Base-by-base conservation (phyloP, 2,113 vertebrate genomes). In the Etia nguti region DNA sequence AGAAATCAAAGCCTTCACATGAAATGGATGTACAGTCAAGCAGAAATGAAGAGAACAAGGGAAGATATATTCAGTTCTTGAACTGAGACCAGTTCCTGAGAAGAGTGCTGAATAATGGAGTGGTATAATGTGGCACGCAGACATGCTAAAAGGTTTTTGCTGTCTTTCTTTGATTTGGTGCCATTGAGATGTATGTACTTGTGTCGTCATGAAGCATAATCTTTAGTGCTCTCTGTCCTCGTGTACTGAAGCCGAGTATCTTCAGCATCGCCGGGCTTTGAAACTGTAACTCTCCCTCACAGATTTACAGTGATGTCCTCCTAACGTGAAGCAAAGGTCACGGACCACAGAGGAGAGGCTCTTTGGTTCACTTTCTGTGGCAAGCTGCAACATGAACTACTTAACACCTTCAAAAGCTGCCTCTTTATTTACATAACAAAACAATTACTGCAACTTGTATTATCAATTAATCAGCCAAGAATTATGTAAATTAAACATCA, bases 101-200 rank as follows among this genome's bases (percentile, higher is more conserved):
- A 59, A 9, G 52, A 16, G 60, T 41, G 83, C 68, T 95, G 88
- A 96, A 96, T 96, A 95, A 96, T 95, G 88, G 80, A 96, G 90
- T 12, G 20, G 52, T 7, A 22, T 81, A 84, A 81, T 13, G 86
- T 82, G 86, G 79, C 81, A 86, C 8, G 48, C 70, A 88, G 82
- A 90, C 85, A 70, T 36, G 56, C 79, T 96, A 95, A 96, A 96
- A 96, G 94, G 90, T 22, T 95, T 97, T 94, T 31, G 56, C 87
- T 96, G 95, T 96, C 90, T 86, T 83, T 89, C 84, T 92, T 31
- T 89, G 83, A 93, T 93, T 88, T 50, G 77, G 80, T 88, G 84
- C 79, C 87, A 86, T 52, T 31, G 82, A 90, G 70, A 79, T 93
- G 85, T 85, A 90, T 41, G 85, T 79, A 62, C 43, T 56, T 41